phyloP scores from a whole-genome alignment of 2,113 vertebrate genomes.

The Syrrhaptes paradoxus region DNA sequence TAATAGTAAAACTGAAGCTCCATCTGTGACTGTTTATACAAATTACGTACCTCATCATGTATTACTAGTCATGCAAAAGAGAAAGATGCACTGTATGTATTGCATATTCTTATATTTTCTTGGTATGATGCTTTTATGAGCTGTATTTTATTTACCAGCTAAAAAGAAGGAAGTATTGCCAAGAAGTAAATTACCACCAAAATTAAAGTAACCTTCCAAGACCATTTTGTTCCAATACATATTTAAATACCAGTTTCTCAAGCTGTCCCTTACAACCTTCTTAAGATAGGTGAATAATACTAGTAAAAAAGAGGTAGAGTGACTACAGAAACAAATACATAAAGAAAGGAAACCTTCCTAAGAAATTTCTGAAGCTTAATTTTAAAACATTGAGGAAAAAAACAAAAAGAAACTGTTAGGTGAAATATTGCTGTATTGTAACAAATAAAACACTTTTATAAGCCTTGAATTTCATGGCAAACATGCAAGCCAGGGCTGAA shows the following conservation, averaged over 20 bases:
- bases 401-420: fast-evolving
- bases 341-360: not conserved
- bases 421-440: not conserved
- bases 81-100: not conserved
- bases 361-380: not conserved
- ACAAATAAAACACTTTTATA: not conserved
- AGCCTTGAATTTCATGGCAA: not conserved
- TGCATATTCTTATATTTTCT: not conserved
- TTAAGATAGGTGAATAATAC: not conserved
- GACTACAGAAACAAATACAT: not conserved
- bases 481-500: not conserved
- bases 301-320: not conserved
- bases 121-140: not conserved
- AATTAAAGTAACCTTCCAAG: not conserved
- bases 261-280: not conserved
- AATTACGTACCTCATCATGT: not conserved
- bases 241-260: not conserved
- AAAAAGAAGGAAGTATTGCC: not conserved
- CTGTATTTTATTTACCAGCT: not conserved
- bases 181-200: not conserved
- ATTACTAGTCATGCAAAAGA: not conserved
- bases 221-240: not conserved
- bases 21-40: slow-evolving; percentile 41
- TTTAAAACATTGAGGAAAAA: not conserved
- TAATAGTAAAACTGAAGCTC: slow-evolving; percentile 36